Percentiles rank a stretch among this genome's conserved stretches.
These are phyloP conservation scores for Tragulus kanchil DNA, from an alignment of 2,113 vertebrate species.

Conservation along the genomic window DNA sequence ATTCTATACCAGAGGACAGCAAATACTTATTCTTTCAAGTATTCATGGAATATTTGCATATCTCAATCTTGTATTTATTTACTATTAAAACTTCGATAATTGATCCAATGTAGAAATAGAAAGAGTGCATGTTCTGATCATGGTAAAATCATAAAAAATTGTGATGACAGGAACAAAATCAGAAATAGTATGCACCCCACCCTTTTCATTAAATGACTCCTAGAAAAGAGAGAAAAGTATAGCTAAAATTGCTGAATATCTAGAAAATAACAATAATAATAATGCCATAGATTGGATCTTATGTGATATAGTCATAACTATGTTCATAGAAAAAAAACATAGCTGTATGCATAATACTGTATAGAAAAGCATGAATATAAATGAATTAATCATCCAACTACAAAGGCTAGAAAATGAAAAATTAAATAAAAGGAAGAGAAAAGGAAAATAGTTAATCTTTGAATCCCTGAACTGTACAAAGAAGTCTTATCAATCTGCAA, in stretches of 20 bases:
- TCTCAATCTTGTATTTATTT: neutral
- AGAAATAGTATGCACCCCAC: neutral
- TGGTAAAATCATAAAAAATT: neutral
- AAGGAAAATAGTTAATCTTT: neutral
- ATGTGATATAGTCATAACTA: constrained; percentile 4
- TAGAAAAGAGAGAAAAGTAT: neutral
- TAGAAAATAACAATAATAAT: constrained; percentile 7
- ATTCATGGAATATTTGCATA: neutral
- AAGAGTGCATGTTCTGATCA: neutral
- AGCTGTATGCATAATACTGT: neutral
- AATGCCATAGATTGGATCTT: neutral
- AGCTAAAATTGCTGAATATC: neutral
- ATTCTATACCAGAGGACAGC: neutral
- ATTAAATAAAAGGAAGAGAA: neutral
- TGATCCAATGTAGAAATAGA: neutral
- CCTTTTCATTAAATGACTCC: neutral
- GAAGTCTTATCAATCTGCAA: neutral
- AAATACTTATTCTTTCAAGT: neutral
- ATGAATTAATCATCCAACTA: constrained; percentile 15
- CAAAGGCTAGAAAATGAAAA: constrained; percentile 35
- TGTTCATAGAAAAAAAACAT: neutral
- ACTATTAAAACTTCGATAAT: neutral
- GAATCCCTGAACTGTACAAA: neutral
- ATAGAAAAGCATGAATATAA: constrained; percentile 10
- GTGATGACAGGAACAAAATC: neutral